phyloP scores from a whole-genome alignment of 2,888 invertebrate species.

The Agonopterix subpropinquella region DNA sequence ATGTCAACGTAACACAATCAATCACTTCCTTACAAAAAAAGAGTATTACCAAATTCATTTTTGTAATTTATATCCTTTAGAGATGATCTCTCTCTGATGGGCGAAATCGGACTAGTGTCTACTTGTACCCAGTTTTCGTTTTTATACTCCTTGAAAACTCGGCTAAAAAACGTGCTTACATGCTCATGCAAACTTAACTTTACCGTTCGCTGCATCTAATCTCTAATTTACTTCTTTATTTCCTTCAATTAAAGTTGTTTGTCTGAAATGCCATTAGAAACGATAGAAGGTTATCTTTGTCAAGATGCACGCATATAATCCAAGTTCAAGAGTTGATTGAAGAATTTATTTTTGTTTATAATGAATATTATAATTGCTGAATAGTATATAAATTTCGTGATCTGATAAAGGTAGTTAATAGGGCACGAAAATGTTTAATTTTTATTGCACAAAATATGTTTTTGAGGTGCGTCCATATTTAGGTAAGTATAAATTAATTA shows the following conservation, averaged over 20 bases:
- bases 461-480: too few relatives aligned
- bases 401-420: conserved; percentile 12
- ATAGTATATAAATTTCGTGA: conserved; percentile 15
- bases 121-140: conserved; percentile 43
- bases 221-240: background rate
- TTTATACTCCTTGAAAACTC: conserved; percentile 60
- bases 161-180: conserved; percentile 58
- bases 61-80: conserved; percentile 19
- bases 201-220: conserved; percentile 12
- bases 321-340: conserved; percentile 47
- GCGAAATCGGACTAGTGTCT: conserved; percentile 48
- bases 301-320: conserved; percentile 34
- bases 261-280: background rate
- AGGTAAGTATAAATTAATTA: too few relatives aligned
- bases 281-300: conserved; percentile 15
- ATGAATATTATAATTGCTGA: conserved; percentile 16
- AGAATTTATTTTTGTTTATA: conserved; percentile 25
- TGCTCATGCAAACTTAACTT: conserved; percentile 25
- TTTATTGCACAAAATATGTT: conserved; percentile 1
- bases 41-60: conserved; percentile 52
- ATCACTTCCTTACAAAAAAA: conserved; percentile 4
- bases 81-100: conserved; percentile 38
- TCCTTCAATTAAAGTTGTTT: background rate
- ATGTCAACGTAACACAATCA: background rate
- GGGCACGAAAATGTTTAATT: conserved; percentile 6